Evolutionary conservation across 2,888 invertebrate genomes (phyloP).

Genomic region (Drosophila rubida): DNA sequence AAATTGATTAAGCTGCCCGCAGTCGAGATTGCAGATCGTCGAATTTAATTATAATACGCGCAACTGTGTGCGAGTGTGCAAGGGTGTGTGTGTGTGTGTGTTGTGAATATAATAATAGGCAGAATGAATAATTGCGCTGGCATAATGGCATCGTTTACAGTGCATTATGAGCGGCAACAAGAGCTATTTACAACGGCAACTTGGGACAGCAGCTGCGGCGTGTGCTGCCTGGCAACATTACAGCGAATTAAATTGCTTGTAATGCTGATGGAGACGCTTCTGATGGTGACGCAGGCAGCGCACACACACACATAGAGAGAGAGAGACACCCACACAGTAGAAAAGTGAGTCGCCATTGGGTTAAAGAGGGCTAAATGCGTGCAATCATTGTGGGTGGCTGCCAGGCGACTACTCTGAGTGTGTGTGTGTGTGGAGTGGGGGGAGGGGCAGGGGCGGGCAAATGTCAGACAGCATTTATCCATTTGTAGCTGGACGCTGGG

Average conservation of each 20-base stretch:
- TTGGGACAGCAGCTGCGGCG: slow-evolving; percentile 42
- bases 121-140: slow-evolving; percentile 63
- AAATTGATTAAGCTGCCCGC: slow-evolving; percentile 35
- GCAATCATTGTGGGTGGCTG: slow-evolving; percentile 68
- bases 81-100: background rate
- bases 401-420: slow-evolving; percentile 7
- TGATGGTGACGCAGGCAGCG: slow-evolving; percentile 23
- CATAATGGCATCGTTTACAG: slow-evolving; percentile 79
- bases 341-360: slow-evolving; percentile 48
- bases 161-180: slow-evolving; percentile 58
- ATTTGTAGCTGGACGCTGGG: slow-evolving; percentile 72
- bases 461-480: slow-evolving; percentile 80
- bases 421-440: background rate
- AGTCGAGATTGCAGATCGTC: slow-evolving; percentile 22
- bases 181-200: slow-evolving; percentile 38
- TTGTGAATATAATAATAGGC: slow-evolving; percentile 35
- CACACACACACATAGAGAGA: slow-evolving; percentile 26
- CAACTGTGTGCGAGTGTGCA: background rate
- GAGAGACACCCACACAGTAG: slow-evolving; percentile 21
- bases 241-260: slow-evolving; percentile 82
- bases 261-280: slow-evolving; percentile 67
- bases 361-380: slow-evolving; percentile 76
- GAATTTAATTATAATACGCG: slow-evolving; percentile 30
- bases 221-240: slow-evolving; percentile 73
- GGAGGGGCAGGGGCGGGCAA: slow-evolving; percentile 37